A percentile compares a stretch with the other conserved stretches of the same genome.
Conservation (phyloP, 2,888 invertebrate species). For the Cremastinae sp. region DNA sequence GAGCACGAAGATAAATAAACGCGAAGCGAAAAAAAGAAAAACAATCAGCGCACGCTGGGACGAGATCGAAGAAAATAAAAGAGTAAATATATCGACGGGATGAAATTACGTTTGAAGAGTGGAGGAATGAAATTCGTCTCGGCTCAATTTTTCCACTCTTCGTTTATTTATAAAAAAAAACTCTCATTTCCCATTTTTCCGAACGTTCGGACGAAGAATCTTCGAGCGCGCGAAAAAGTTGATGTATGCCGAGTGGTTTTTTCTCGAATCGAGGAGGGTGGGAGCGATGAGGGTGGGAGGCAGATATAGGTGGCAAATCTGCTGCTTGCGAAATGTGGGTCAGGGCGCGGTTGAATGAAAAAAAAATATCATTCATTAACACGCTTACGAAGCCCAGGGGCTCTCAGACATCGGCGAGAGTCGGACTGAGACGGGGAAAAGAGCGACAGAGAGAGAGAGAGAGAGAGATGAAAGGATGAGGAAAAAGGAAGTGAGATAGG, state of each 20-base stretch:
- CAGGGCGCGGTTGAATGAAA: slow-evolving; percentile 79
- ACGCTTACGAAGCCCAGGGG: slow-evolving; percentile 71
- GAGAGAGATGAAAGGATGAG: slow-evolving; percentile 12
- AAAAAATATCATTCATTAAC: slow-evolving; percentile 79
- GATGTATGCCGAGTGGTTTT: too few species aligned
- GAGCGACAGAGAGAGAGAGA: slow-evolving; percentile 16
- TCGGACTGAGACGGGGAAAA: slow-evolving; percentile 11
- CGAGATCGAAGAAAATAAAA: too few species aligned
- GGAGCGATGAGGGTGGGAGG: slow-evolving; percentile 5
- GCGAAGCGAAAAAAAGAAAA: too few species aligned
- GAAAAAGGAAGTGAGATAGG: slow-evolving; percentile 41
- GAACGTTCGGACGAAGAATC: slow-evolving; percentile 33
- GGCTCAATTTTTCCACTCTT: too few species aligned
- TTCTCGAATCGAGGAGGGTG: slow-evolving; percentile 9
- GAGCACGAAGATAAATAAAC: too few species aligned
- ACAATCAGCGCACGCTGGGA: too few species aligned
- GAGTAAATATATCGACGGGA: too few species aligned
- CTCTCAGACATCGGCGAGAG: slow-evolving; percentile 67
- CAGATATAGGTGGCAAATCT: slow-evolving; percentile 45
- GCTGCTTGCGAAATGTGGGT: slow-evolving; percentile 75
- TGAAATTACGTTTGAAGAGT: too few species aligned
- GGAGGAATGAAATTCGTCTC: too few species aligned
- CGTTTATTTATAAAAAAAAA: too few species aligned
- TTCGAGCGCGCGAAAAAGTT: neutral
- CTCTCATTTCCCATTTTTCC: neutral